These are phyloP conservation scores for Zaprionus kolodkinae DNA, from an alignment of 1,140 invertebrate species.

Conservation along the genomic window DNA sequence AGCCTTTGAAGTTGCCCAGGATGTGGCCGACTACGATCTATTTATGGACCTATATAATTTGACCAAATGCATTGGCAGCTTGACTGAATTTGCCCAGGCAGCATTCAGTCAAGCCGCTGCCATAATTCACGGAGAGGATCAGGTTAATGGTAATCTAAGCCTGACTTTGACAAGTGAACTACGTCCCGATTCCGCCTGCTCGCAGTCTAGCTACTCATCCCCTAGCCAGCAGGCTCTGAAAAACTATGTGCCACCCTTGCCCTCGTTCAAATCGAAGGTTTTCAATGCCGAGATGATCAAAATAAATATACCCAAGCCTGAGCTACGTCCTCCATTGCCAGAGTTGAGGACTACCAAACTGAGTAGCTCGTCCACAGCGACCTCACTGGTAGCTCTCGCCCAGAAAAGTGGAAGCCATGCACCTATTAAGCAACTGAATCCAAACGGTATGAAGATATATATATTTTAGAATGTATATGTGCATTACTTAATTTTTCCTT, in stretches of 20 bases:
- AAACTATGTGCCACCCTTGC: conserved; percentile 82
- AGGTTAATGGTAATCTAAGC: conserved; percentile 85
- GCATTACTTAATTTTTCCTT: neutral
- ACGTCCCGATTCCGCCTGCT: conserved; percentile 83
- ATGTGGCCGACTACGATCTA: conserved; percentile 92
- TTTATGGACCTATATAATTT: conserved; percentile 94
- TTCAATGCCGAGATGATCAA: conserved; percentile 83
- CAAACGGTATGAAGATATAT: conserved; percentile 45
- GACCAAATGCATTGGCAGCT: conserved; percentile 88
- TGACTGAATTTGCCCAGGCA: conserved; percentile 88
- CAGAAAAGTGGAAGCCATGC: conserved; percentile 52
- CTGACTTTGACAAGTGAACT: conserved; percentile 83
- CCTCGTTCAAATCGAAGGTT: conserved; percentile 78
- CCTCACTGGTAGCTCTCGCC: conserved; percentile 46
- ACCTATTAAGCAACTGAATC: conserved; percentile 7
- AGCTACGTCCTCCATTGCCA: conserved; percentile 65
- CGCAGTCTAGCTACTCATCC: conserved; percentile 86
- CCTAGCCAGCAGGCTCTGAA: conserved; percentile 69
- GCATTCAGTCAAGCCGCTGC: conserved; percentile 90
- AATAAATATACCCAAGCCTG: conserved; percentile 83
- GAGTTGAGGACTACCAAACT: conserved; percentile 47
- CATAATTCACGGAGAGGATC: conserved; percentile 84
- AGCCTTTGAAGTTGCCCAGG: conserved; percentile 93
- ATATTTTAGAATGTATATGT: neutral
- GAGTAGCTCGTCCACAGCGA: conserved; percentile 32